These are phyloP conservation scores for Scelioninae gen. 1 DNA, from an alignment of 2,888 invertebrate genomes.

Conservation along the genomic window DNA sequence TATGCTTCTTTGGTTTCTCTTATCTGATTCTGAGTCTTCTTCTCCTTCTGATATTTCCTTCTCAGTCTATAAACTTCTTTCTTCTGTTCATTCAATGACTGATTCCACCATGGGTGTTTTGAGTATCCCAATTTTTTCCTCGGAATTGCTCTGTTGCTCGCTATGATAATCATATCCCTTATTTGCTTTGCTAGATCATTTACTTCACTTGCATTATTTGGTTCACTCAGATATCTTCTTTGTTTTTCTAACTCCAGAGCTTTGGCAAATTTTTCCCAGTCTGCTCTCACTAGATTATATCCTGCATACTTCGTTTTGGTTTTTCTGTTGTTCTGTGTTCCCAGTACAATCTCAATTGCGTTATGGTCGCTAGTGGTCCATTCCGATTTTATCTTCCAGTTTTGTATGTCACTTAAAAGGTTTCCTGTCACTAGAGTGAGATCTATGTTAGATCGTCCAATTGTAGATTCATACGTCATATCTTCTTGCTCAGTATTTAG, in stretches of 20 bases:
- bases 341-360: constrained; percentile 15
- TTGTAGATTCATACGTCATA: background rate
- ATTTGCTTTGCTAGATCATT: background rate
- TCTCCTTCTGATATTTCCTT: constrained; percentile 5
- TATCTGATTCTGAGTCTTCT: background rate
- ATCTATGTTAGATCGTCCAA: constrained; percentile 35
- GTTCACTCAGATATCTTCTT: background rate
- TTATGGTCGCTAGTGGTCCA: constrained; percentile 53
- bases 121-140: background rate
- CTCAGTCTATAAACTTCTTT: background rate
- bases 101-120: constrained; percentile 36
- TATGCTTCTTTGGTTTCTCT: background rate
- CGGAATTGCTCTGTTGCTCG: constrained; percentile 14
- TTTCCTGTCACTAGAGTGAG: constrained; percentile 26
- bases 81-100: background rate
- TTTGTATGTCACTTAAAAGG: background rate
- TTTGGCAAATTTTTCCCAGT: constrained; percentile 36
- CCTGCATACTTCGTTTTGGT: background rate
- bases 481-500: background rate
- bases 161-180: background rate
- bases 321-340: background rate
- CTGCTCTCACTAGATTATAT: constrained; percentile 14
- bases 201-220: background rate
- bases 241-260: background rate
- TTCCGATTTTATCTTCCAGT: constrained; percentile 3